Evolutionary conservation across 1,140 invertebrate species (phyloP).

Genomic region (Lucilia sericata): DNA sequence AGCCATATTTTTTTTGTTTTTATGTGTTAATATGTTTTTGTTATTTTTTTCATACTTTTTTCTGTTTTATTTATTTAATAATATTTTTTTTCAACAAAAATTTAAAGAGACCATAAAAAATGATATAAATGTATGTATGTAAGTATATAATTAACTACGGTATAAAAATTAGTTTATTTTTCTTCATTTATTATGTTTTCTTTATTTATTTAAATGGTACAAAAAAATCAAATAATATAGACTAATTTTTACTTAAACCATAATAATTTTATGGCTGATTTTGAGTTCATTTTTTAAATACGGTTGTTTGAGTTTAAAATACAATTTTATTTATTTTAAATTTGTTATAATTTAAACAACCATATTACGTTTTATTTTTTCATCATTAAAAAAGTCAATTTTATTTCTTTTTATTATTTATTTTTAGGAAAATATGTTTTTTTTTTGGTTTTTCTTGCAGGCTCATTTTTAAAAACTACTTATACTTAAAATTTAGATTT

Average conservation of each 20-base stretch:
- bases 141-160: background rate
- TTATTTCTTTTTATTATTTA: slow-evolving; percentile 17
- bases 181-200: background rate
- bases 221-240: background rate
- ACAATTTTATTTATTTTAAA: background rate
- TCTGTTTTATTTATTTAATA: slow-evolving; percentile 3
- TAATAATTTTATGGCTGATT: background rate
- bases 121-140: background rate
- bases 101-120: background rate
- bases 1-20: slow-evolving; percentile 52
- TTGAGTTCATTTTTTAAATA: background rate
- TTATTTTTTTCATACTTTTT: slow-evolving; percentile 34
- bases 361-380: slow-evolving; percentile 34
- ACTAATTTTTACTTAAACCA: background rate
- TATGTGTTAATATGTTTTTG: slow-evolving; percentile 37
- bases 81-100: slow-evolving; percentile 9
- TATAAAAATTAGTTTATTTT: background rate
- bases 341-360: slow-evolving; percentile 24
- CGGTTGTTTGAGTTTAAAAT: background rate
- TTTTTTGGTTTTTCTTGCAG: slow-evolving; percentile 37
- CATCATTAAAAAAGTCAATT: slow-evolving; percentile 6
- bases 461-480: slow-evolving; percentile 29
- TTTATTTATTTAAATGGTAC: background rate
- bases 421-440: slow-evolving; percentile 37
- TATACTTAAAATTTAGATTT: slow-evolving; percentile 15